Conservation (phyloP, 2,888 invertebrate species). For the Ellobium chinense region DNA sequence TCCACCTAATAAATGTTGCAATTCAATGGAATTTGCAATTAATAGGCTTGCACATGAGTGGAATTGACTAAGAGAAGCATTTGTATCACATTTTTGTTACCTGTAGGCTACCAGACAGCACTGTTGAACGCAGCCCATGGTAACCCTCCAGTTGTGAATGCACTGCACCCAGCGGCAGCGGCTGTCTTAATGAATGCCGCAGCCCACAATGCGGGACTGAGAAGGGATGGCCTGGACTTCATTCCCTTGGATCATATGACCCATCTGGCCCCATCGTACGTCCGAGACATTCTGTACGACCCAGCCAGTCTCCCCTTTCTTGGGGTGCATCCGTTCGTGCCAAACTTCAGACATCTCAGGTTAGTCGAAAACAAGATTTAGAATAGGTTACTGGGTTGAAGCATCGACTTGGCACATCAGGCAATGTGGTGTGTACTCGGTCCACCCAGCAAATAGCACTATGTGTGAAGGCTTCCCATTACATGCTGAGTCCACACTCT, state of each 20-base stretch:
- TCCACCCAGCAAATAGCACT: too few species aligned
- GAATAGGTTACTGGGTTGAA: too few species aligned
- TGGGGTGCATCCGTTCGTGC: constrained; percentile 54
- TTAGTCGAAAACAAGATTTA: constrained; percentile 19
- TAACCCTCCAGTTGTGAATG: constrained; percentile 28
- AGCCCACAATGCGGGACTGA: constrained; percentile 45
- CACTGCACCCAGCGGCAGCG: constrained; percentile 40
- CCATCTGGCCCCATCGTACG: constrained; percentile 49
- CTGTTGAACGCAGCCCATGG: constrained; percentile 24
- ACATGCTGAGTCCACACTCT: too few species aligned
- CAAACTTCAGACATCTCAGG: constrained; percentile 62
- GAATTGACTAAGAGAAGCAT: too few species aligned
- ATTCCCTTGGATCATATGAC: constrained; percentile 45
- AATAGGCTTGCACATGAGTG: neutral
- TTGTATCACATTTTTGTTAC: neutral
- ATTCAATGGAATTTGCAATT: too few species aligned
- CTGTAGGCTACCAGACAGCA: constrained; percentile 35
- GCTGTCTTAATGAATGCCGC: constrained; percentile 52
- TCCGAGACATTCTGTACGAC: constrained; percentile 56
- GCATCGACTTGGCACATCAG: too few species aligned
- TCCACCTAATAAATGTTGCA: too few species aligned
- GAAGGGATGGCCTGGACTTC: constrained; percentile 33
- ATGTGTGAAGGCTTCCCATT: too few species aligned
- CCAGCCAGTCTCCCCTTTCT: constrained; percentile 55
- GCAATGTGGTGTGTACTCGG: too few species aligned